These are phyloP conservation scores for Chaetogeoica ovagalla DNA, from an alignment of 2,888 invertebrate genomes.

Conservation along the genomic window DNA sequence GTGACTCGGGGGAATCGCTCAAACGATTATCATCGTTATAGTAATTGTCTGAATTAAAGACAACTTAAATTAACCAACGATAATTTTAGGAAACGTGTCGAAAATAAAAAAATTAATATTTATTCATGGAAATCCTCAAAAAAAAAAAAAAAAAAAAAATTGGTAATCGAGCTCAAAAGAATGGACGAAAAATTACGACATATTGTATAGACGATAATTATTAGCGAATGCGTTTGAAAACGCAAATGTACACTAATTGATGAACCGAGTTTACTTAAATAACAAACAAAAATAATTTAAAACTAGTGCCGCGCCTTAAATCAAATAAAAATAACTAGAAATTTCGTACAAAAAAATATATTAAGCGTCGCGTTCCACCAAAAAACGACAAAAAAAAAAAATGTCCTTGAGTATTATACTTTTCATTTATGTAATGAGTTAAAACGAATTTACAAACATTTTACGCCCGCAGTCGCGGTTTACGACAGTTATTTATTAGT, in stretches of 20 bases:
- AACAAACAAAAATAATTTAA: not conserved
- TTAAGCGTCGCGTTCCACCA: not conserved
- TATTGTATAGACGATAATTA: not conserved
- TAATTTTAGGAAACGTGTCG: no score
- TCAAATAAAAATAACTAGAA: not conserved
- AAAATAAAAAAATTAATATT: no score
- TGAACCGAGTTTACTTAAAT: not conserved
- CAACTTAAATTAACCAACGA: no score
- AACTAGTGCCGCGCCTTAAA: not conserved
- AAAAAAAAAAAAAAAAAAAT: no score
- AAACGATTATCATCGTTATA: not conserved
- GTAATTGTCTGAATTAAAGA: no score
- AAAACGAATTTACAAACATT: not conserved
- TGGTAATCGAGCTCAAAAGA: no score
- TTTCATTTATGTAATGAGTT: not conserved
- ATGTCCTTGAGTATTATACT: not conserved
- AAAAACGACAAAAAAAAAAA: constrained; percentile 1
- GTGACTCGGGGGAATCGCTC: not conserved
- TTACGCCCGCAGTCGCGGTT: not conserved
- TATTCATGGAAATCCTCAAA: no score
- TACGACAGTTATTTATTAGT: not conserved
- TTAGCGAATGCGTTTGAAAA: not conserved
- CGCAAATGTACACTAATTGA: constrained; percentile 6
- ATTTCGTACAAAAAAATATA: not conserved
- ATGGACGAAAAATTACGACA: not conserved